Base-by-base conservation (phyloP, 1,140 invertebrate species). In the Dufourea novaeangliae region DNA sequence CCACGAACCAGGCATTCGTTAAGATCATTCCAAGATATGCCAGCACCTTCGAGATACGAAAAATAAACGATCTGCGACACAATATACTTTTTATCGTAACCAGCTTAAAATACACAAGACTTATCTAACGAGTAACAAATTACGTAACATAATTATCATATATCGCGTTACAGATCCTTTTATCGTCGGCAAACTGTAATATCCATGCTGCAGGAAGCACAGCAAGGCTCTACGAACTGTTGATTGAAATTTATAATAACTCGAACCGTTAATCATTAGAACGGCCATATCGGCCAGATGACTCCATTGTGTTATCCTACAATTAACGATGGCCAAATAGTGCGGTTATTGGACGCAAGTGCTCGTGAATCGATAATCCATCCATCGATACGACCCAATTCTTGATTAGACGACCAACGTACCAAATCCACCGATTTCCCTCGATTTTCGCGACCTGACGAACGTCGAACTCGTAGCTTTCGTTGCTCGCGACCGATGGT, bases 291-390 rank as follows among this genome's bases (percentile, higher is more conserved):
- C 44, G 11, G 17, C 68, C 17, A 41, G n/a, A 0, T 50, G 67
- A 37, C 5, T 17, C 32, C 22, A 61, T 52, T 22, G 44, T 52
- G 41, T 63, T 63, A 41, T 34, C 14, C 12, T 27, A 22, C 14
- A 71, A 71, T 77, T 77, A 62, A 77, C 17, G 27, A 44, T 8
- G 34, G 3, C 57, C 25, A 71, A 71, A 71, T 56, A 44, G 22
- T 22, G 20, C 25, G 5, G 41, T 6, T 29, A 20, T 68, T 69
- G 29, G 56, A n/a, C 32, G 2, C n/a, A 46, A 59, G 20, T 76
- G 22, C 22, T 50, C 66, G 44, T 11, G 22, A 61, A 69, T 76
- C 73, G 57, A 77, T 77, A 63, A 62, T 77, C 44, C 50, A 57
- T 56, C 34, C 5, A 25, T 41, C 6, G 46, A 3, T n/a, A 6